Base-by-base conservation (phyloP, 2,797 vertebrate genomes). In the Leptodactylus fallax region DNA sequence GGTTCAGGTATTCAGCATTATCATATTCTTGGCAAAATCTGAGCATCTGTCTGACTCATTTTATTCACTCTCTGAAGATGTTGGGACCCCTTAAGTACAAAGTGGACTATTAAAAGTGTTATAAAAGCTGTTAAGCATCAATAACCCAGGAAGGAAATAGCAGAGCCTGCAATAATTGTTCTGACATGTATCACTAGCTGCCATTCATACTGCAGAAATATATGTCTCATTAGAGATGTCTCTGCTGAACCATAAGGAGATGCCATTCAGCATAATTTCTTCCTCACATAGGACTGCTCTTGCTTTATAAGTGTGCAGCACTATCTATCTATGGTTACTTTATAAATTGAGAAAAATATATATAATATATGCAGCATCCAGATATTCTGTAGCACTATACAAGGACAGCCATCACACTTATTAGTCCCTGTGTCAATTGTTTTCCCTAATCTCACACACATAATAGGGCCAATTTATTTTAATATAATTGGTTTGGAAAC, bases 21-120 rank as follows among this genome's bases (percentile, higher is more conserved):
- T 55, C 16, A 8, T 58, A 27, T 83, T 60, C 51, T 65, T 1
- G 16, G 49, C n/a, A 49, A 27, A 21, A 83, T 8, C 14, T n/a
- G 55, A 47, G 53, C 14, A 47, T 21, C 67, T 58, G 53, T 74
- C 53, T 60, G 45, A 74, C 58, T 60, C 45, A 19, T 74, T 56
- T 58, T 84, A 58, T 84, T 72, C 67, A 74, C 27, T 69, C 45
- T 76, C 69, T 79, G 49, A 74, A 47, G 55, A 76, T 61, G 47
- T 45, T 74, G 36, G 23, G 21, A 25, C 21, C 49, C 58, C 11
- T 60, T 76, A 45, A 60, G 36, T 72, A 49, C 82, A 84, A 83
- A 23, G 82, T 61, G 55, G 58, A 74, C 69, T 49, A 71, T 55
- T 71, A 56, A 60, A 45, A 55, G 65, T 71, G 65, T n/a, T 83